Evolutionary conservation across 2,113 vertebrate genomes (phyloP).

Genomic region (Syngnathus floridae): DNA sequence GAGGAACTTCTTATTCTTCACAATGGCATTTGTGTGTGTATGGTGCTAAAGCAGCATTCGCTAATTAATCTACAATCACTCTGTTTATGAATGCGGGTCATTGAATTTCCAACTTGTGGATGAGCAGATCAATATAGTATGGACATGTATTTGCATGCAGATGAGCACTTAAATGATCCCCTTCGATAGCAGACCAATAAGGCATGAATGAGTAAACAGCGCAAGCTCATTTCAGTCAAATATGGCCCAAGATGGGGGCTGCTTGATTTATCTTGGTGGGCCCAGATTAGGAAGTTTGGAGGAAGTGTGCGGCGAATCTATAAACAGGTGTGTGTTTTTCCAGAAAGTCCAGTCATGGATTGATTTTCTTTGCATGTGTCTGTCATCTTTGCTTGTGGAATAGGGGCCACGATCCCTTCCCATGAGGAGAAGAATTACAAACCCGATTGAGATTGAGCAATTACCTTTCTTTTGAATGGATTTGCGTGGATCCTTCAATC

Average conservation of each 20-base stretch:
- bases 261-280: not conserved
- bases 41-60: not conserved
- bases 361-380: not conserved
- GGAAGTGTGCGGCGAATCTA: constrained; percentile 6
- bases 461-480: not conserved
- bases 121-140: not conserved
- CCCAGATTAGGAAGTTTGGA: not conserved
- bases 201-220: constrained; percentile 36
- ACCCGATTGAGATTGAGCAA: constrained; percentile 4
- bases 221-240: constrained; percentile 13
- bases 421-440: constrained; percentile 17
- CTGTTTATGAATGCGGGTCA: not conserved
- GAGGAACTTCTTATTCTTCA: not conserved
- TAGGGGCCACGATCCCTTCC: constrained; percentile 5
- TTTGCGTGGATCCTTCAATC: not conserved
- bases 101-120: not conserved
- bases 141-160: constrained; percentile 31
- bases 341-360: not conserved
- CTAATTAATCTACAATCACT: not conserved
- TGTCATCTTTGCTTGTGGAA: constrained; percentile 1
- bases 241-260: constrained; percentile 11
- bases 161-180: constrained; percentile 14
- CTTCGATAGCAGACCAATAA: constrained; percentile 11
- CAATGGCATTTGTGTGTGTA: not conserved
- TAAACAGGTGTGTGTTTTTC: not conserved